Base-by-base conservation (phyloP, 2,888 invertebrate genomes). In the Neria commutata region DNA sequence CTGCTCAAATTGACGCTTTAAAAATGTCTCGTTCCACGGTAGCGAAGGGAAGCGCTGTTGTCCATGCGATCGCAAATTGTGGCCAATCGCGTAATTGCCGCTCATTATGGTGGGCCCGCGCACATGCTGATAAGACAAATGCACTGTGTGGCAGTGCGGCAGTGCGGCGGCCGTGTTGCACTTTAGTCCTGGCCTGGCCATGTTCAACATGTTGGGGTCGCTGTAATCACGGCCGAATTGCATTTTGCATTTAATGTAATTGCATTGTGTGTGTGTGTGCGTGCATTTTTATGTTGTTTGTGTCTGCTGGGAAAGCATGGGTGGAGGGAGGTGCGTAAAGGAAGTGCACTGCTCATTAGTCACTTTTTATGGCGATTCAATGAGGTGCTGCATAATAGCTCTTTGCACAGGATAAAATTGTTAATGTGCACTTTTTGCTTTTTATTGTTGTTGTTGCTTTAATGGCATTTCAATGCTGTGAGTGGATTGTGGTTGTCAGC, bases 11-110 rank as follows among this genome's bases (percentile, higher is more conserved):
- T n/a, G n/a, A n/a, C n/a, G n/a, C n/a, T n/a, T n/a, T n/a, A n/a
- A n/a, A n/a, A n/a, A n/a, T n/a, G n/a, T n/a, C n/a, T n/a, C n/a
- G n/a, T n/a, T n/a, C n/a, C n/a, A n/a, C n/a, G n/a, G n/a, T n/a
- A n/a, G n/a, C n/a, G n/a, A n/a, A n/a, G n/a, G n/a, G n/a, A n/a
- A n/a, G n/a, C n/a, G n/a, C n/a, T n/a, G 42, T 21, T 42, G 42
- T 21, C 17, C 4, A 21, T 42, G 16, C 46, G 16, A 66, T 61
- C n/a, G 64, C 62, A 61, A 66, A 66, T 62, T 64, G 62, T 60
- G 61, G 60, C 50, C 64, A 64, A 64, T 68, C 64, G 64, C 64
- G 68, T 68, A 67, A 68, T 67, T 68, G 68, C 63, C 61, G 60
- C 66, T 68, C 64, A 68, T 68, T 68, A 68, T 60, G 58, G 42